Evolutionary conservation across 2,797 vertebrate species (phyloP), one percentile per base, ranked within the genome.

Genomic region (Columba guinea): DNA sequence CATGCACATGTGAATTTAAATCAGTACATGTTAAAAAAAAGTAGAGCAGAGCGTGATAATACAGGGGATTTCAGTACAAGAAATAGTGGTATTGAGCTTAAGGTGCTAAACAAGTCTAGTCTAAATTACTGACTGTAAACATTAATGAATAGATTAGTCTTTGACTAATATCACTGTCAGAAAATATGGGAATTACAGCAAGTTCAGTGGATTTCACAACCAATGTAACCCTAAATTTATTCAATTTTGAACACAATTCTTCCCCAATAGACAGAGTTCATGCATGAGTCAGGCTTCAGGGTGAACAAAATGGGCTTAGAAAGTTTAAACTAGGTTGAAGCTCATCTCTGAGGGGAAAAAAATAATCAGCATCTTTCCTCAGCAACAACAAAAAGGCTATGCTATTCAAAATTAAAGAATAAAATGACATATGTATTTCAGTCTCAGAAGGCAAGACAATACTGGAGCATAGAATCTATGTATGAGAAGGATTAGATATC

Each of bases 61-160:
- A 3, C 18, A 30, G 0, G 6, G 64, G 60, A 89, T 56, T 53
- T 13, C 2, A 1, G 0, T 64, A 67, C 53, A 6, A 84, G 24
- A 80, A 73, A 22, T 5, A 64, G 21, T 5, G 30, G 9, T 27
- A 68, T 7, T 63, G 12, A 68, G 23, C 34, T 18, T 23, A 51
- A 91, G 41, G 30, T 44, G 9, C 6, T 34, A 83, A 59, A 64
- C 4, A 15, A 80, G 13, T 18, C 39, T 9, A 62, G 6, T 58
- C 34, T 37, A 59, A 74, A 63, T 35, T 48, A 68, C 15, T 79
- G 23, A 34, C 24, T 70, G 2, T 19, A 78, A 73, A 39, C 4
- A 73, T 35, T 32, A 75, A 55, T 51, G 5, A 69, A 64, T 18
- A 52, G 18, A 46, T 51, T 58, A 1, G 3, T 58, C 14, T 78